phyloP scores from a whole-genome alignment of 2,113 vertebrate species.

The Brevimyrus niger region DNA sequence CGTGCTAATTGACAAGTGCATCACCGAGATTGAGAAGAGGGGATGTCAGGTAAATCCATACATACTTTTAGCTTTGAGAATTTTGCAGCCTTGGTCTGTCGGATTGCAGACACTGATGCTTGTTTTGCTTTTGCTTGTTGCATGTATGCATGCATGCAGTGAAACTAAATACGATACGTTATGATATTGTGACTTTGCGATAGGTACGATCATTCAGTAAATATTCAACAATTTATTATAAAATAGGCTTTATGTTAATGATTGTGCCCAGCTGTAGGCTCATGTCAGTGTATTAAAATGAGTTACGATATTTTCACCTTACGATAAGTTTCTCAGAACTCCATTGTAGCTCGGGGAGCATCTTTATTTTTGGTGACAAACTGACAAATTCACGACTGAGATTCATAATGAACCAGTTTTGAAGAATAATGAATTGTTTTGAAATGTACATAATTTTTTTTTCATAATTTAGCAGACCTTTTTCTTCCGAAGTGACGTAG shows the following conservation, averaged over 20 bases:
- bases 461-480: background rate
- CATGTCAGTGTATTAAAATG: background rate
- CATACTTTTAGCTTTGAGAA: background rate
- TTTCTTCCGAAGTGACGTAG: background rate
- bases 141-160: background rate
- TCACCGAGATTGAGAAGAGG: constrained; percentile 90
- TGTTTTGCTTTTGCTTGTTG: background rate
- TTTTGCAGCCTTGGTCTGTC: background rate
- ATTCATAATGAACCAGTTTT: background rate
- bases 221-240: background rate
- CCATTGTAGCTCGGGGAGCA: background rate
- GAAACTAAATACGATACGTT: background rate
- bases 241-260: background rate
- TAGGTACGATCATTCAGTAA: background rate
- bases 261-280: background rate
- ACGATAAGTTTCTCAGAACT: background rate
- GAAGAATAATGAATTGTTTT: background rate
- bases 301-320: background rate
- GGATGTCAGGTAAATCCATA: constrained; percentile 88
- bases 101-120: background rate
- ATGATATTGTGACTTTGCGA: background rate
- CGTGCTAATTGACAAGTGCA: constrained; percentile 86
- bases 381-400: background rate
- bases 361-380: background rate
- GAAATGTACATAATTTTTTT: background rate